Percentiles rank a stretch among this genome's conserved stretches.
Conservation (phyloP, 2,113 vertebrate species). For the Tringa solitaria region DNA sequence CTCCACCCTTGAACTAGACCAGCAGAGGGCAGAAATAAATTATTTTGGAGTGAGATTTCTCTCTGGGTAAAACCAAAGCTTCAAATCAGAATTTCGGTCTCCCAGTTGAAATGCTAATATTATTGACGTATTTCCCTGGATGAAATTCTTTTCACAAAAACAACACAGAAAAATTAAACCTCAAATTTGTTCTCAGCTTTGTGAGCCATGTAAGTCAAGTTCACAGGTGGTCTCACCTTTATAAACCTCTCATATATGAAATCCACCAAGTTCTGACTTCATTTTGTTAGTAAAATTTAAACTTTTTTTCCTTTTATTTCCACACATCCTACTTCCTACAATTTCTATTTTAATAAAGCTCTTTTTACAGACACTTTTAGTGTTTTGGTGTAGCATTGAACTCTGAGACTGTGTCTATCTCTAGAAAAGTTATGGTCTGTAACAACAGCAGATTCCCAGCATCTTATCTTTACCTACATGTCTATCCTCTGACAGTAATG, state of each 20-base stretch:
- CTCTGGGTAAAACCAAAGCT: background rate
- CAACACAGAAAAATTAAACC: background rate
- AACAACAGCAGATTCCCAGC: background rate
- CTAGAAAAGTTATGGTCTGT: background rate
- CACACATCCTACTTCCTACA: background rate
- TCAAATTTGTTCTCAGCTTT: background rate
- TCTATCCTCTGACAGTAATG: background rate
- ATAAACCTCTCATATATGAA: background rate
- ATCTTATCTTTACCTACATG: background rate
- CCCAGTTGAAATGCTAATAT: background rate
- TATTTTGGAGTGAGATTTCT: background rate
- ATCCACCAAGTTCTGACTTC: background rate
- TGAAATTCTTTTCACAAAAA: background rate
- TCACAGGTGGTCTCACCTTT: background rate
- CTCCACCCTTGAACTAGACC: background rate
- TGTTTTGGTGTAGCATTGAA: background rate
- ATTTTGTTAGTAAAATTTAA: background rate
- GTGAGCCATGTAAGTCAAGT: background rate
- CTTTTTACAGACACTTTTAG: background rate
- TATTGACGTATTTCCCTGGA: background rate
- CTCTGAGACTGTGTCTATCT: background rate
- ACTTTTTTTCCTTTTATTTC: background rate
- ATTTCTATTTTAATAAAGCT: background rate
- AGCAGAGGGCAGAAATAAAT: background rate
- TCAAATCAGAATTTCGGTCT: background rate